Evolutionary conservation across 1,140 invertebrate species (phyloP).

Genomic region (Ruditapes philippinarum): DNA sequence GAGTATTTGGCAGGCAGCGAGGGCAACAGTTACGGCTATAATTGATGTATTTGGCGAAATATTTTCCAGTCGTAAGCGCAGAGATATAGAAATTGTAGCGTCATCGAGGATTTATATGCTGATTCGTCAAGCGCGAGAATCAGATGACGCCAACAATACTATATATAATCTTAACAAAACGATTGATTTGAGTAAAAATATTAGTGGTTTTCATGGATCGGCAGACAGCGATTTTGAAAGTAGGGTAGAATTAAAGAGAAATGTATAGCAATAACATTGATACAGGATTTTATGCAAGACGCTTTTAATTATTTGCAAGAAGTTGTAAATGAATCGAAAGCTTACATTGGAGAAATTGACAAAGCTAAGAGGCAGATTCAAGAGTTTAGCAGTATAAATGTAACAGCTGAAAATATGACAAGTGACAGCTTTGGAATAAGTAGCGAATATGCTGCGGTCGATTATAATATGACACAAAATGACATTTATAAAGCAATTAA

Average conservation of each 20-base stretch:
- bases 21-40: neutral
- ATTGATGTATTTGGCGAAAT: constrained; percentile 28
- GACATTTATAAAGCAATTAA: neutral
- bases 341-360: neutral
- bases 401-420: neutral
- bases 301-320: no score
- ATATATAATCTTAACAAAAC: neutral
- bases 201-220: neutral
- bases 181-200: no score
- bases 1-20: constrained; percentile 63
- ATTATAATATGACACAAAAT: constrained; percentile 8
- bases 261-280: no score
- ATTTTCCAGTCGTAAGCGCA: no score
- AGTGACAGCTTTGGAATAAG: neutral
- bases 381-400: neutral
- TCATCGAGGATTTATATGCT: no score
- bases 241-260: neutral
- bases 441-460: neutral
- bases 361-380: neutral
- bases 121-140: constrained; percentile 24
- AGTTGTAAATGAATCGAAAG: no score
- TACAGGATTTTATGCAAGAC: no score
- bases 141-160: neutral
- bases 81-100: no score
- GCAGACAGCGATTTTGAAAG: neutral